These are phyloP conservation scores for Vesta saturnalis DNA, from an alignment of 2,888 invertebrate genomes.

Conservation along the genomic window DNA sequence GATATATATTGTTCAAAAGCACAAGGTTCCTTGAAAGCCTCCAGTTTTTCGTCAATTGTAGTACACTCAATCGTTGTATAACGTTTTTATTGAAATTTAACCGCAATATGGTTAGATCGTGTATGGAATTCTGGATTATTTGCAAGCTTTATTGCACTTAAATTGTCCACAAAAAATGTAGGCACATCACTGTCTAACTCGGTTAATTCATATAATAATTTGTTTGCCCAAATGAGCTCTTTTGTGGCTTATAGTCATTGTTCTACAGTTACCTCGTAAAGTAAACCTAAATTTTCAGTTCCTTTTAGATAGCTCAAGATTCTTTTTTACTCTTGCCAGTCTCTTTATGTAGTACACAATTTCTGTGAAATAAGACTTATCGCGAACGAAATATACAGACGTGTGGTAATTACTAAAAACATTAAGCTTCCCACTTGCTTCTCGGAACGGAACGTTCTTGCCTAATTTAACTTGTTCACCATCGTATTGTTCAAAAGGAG, in stretches of 20 bases:
- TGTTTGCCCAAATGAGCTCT: background rate
- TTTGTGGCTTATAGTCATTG: background rate
- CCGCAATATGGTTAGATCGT: background rate
- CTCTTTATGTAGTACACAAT: slow-evolving; percentile 17
- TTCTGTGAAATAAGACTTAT: slow-evolving; percentile 10
- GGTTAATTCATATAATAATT: background rate
- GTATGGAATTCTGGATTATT: no score
- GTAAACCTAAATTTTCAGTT: slow-evolving; percentile 28
- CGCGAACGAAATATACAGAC: slow-evolving; percentile 26
- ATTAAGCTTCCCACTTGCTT: slow-evolving; percentile 32
- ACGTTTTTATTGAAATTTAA: background rate
- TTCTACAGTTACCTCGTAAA: background rate
- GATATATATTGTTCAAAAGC: no score
- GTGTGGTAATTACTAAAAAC: slow-evolving; percentile 22
- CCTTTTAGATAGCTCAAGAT: slow-evolving; percentile 31
- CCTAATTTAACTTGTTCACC: background rate
- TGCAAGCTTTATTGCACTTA: background rate
- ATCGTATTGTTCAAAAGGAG: background rate
- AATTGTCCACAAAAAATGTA: background rate
- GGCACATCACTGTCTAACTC: background rate
- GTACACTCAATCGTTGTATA: background rate
- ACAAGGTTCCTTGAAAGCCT: no score
- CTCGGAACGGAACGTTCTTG: slow-evolving; percentile 19
- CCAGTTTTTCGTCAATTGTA: background rate
- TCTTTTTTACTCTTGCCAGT: slow-evolving; percentile 31